phyloP scores from a whole-genome alignment of 2,888 invertebrate genomes.

The Zaprionus bogoriensis region DNA sequence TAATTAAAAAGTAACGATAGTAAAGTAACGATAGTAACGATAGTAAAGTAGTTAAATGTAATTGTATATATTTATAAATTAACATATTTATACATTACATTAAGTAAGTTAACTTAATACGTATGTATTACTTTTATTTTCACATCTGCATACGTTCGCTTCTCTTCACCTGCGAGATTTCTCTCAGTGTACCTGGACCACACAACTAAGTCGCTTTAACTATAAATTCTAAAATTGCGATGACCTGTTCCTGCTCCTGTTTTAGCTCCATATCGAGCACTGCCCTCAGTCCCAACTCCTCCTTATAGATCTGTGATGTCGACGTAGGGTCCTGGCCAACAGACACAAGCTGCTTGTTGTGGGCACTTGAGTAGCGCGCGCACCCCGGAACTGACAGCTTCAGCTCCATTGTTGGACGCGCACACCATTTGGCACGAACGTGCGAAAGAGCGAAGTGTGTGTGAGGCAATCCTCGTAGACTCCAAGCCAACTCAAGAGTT shows the following conservation, averaged over 20 bases:
- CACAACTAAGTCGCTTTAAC: slow-evolving; percentile 49
- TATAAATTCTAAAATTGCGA: slow-evolving; percentile 33
- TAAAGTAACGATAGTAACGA: too few relatives aligned
- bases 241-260: slow-evolving; percentile 24
- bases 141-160: background rate
- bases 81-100: too few relatives aligned
- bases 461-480: slow-evolving; percentile 52
- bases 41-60: too few relatives aligned
- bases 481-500: slow-evolving; percentile 22
- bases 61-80: too few relatives aligned
- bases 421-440: slow-evolving; percentile 72
- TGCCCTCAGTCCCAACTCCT: background rate
- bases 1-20: too few relatives aligned
- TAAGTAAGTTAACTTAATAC: too few relatives aligned
- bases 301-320: slow-evolving; percentile 3
- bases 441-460: slow-evolving; percentile 71
- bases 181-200: slow-evolving; percentile 16
- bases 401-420: slow-evolving; percentile 53
- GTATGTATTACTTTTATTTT: background rate
- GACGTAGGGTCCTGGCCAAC: slow-evolving; percentile 34
- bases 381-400: slow-evolving; percentile 54
- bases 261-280: slow-evolving; percentile 2
- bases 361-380: slow-evolving; percentile 35
- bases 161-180: background rate
- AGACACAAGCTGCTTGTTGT: slow-evolving; percentile 55